Base-by-base conservation (phyloP, 2,888 invertebrate genomes). In the Epirrhoe tristata region DNA sequence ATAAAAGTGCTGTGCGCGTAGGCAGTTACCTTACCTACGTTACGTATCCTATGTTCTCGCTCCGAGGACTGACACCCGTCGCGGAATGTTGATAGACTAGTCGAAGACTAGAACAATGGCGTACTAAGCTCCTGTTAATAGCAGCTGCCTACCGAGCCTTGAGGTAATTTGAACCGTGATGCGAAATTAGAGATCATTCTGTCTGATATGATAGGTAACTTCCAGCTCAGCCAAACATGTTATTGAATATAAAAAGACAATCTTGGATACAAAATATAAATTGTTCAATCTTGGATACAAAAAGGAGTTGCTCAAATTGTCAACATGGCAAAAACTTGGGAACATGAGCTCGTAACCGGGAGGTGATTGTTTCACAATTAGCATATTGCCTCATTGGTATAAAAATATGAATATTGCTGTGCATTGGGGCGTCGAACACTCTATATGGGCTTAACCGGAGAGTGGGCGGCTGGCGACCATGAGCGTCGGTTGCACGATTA, bases 381-480 rank as follows among this genome's bases (percentile, higher is more conserved):
- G 84, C 84, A 84, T 83, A 84, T 89, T 87, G 84, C 89, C 79
- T 82, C 83, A 88, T 77, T 80, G 78, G 76, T 85, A 84, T 86
- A 89, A 91, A 90, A 91, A 89, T 89, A 90, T 90, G 84, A 88
- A 88, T 90, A 90, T 87, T 84, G 81, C 84, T 85, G 82, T 87
- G 85, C 80, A 86, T 81, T 85, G 83, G 84, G 85, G 81, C 80
- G 77, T 80, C 82, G 84, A 85, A 87, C 85, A 85, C 92, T 91
- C 80, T 89, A 92, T 91, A 92, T 90, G 93, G 93, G 81, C 82
- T 91, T 91, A 90, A 91, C 84, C 79, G 77, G 83, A 86, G 89
- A 90, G 93, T 93, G 91, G 93, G 93, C 85, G 92, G 93, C 82
- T 82, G 92, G 77, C 88, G 92, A 85, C 92, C 93, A 83, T 92